Evolutionary conservation across 1,140 invertebrate genomes (phyloP), one percentile per base, ranked within the genome.

Genomic region (Sycophaga agraensis): DNA sequence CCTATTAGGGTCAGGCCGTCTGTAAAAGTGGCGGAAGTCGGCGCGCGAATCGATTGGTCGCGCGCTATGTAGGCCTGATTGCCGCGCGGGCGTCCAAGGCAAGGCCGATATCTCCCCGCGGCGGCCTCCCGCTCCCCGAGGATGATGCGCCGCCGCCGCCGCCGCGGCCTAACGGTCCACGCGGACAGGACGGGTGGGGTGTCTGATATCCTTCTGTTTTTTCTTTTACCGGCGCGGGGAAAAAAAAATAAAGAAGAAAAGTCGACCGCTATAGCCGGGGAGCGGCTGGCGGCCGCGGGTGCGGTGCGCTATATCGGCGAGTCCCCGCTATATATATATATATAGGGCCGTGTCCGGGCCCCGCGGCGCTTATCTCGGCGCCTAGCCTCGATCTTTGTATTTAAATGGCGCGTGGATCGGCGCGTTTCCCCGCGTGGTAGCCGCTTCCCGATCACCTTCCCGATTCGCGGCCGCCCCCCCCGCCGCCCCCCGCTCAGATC

Each of bases 1-100:
- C 45, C 57, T 73, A 73, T 73, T 72, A 73, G 59, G 71, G 62
- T 69, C 68, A 70, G 35, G 50, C 17, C 28, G 66, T 67, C 63
- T 68, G 62, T 66, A 72, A 68, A 69, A 69, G 54, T 72, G 63
- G 35, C 65, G 70, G 70, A 71, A 71, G 50, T 56, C 22, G 37
- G 16, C 24, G 43, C 14, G 39, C 14, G n/a, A 60, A 69, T 64
- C 59, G 56, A 63, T 64, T 59, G 60, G 43, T 64, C 61, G 59
- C 45, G 37, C n/a, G n/a, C n/a, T n/a, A n/a, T n/a, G n/a, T n/a
- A 4, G 19, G 16, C n/a, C 26, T 49, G n/a, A 49, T 49, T 49
- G 34, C n/a, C 26, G 24, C 11, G 26, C 46, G 39, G 2, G 12
- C 26, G 14, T 21, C 42, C 17, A 4, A 22, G n/a, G n/a, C n/a